These are phyloP conservation scores for Chromoteleia sp. DNA, from an alignment of 2,888 invertebrate genomes.

Conservation along the genomic window DNA sequence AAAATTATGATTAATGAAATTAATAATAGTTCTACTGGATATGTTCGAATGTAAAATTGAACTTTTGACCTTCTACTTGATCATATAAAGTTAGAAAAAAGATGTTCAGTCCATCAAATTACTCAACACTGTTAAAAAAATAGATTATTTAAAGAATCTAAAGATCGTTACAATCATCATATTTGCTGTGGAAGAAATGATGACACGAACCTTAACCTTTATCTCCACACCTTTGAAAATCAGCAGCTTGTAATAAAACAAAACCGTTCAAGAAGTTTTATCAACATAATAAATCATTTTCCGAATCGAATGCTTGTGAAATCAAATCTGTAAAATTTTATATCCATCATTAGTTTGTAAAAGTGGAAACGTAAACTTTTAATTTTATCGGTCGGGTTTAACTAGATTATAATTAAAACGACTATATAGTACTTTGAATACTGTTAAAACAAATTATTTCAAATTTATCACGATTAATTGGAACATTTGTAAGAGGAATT, in stretches of 20 bases:
- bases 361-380: constrained; percentile 17
- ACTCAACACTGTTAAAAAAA: constrained; percentile 4
- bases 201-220: constrained; percentile 24
- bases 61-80: not conserved
- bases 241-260: constrained; percentile 25
- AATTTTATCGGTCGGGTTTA: no score
- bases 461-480: no score
- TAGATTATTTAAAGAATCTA: not conserved
- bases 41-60: not conserved
- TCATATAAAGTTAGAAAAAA: not conserved
- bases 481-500: no score
- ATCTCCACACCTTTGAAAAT: constrained; percentile 26
- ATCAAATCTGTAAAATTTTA: constrained; percentile 38
- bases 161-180: constrained; percentile 24
- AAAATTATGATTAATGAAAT: constrained; percentile 18
- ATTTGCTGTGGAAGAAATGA: not conserved
- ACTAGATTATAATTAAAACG: no score
- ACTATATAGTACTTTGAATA: no score
- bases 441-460: no score
- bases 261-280: constrained; percentile 26
- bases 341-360: not conserved
- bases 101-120: constrained; percentile 19
- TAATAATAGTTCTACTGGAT: not conserved
- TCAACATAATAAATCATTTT: constrained; percentile 31
- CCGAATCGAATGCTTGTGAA: constrained; percentile 14